Evolutionary conservation across 2,113 vertebrate genomes (phyloP).

Genomic region (Serinus canaria): DNA sequence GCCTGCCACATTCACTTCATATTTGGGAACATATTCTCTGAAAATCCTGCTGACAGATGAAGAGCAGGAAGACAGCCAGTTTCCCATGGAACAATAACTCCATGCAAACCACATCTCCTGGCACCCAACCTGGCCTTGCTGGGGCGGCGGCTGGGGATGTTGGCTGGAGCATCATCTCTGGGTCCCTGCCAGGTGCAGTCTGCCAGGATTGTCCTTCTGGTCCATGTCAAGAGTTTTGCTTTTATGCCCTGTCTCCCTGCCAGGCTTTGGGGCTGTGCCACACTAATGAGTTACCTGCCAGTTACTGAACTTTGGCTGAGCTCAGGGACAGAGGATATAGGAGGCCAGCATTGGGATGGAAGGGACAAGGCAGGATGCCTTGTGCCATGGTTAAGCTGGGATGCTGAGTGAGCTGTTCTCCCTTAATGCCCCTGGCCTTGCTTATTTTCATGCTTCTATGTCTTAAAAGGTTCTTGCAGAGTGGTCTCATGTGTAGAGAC

Average conservation of each 20-base stretch:
- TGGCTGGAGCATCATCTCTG: not conserved
- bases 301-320: not conserved
- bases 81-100: slow-evolving; percentile 74
- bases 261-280: not conserved
- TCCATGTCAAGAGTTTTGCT: not conserved
- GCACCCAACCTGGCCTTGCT: slow-evolving; percentile 27
- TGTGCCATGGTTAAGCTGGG: not conserved
- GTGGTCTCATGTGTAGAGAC: not conserved
- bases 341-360: not conserved
- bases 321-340: not conserved
- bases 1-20: slow-evolving; percentile 72
- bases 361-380: not conserved
- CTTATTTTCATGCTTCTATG: not conserved
- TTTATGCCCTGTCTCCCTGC: not conserved
- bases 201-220: not conserved
- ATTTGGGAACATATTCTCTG: slow-evolving; percentile 69
- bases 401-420: not conserved
- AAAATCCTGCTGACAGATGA: slow-evolving; percentile 77
- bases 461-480: not conserved
- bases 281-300: not conserved
- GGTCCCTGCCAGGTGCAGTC: not conserved
- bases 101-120: slow-evolving; percentile 42
- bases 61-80: slow-evolving; percentile 73
- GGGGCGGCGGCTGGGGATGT: not conserved
- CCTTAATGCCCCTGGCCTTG: not conserved